Base-by-base conservation (phyloP, 2,113 vertebrate genomes). In the Anseranas semipalmata region DNA sequence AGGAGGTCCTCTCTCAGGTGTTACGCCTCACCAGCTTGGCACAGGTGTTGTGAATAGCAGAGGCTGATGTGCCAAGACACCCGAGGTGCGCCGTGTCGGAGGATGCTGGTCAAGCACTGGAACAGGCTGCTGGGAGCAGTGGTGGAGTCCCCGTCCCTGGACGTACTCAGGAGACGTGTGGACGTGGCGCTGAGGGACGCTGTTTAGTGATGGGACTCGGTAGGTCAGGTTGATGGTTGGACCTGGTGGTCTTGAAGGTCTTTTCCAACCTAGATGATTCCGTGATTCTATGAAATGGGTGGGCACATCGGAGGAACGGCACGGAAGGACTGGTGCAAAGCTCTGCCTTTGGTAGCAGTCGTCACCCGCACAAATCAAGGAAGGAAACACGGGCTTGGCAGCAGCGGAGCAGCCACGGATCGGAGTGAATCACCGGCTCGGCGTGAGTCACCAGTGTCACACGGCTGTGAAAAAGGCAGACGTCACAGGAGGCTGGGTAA, bases 11-110 rank as follows among this genome's bases (percentile, higher is more conserved):
- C 78, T 68, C 35, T 60, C 13, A 19, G 2, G n/a, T 1, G 21
- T 77, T 66, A 15, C 28, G 59, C 68, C 83, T 58, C 43, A 62
- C 25, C 46, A 92, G 41, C 85, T 70, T 66, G 1, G 16, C 32
- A 10, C 11, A n/a, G 32, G n/a, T 32, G 12, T 33, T 63, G 41
- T 8, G 35, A 28, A 21, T 27, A 45, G 39, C 43, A 82, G 43
- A 88, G 59, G 30, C 63, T 56, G 82, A 12, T 59, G 19, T 46
- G 37, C 6, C 0, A 43, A 82, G 77, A 3, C 9, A 43, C 10
- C 53, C 0, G 0, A 77, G 91, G 35, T 39, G 30, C 0, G 0
- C 63, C 8, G 28, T 5, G 45, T 68, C 2, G 1, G 25, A 65
- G 71, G 62, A 30, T 50, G 18, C 35, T 10, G 25, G 10, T 28